Evolutionary conservation across 2,888 invertebrate genomes (phyloP).

Genomic region (Leucophora obtusa): DNA sequence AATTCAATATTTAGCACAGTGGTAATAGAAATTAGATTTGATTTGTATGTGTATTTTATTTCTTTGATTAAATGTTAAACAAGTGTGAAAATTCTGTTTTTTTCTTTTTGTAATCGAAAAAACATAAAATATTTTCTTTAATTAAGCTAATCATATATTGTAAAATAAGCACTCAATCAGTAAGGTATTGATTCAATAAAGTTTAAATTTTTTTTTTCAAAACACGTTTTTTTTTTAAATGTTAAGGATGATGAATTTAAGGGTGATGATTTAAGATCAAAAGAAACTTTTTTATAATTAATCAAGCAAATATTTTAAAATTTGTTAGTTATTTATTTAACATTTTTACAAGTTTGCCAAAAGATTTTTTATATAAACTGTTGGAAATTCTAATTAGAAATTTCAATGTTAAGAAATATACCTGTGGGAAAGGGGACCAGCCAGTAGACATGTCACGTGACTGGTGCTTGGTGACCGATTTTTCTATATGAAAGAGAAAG

Average conservation of each 20-base stretch:
- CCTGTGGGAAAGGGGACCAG: too few relatives aligned
- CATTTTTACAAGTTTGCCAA: too few relatives aligned
- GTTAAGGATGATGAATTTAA: neutral
- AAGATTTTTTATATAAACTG: too few relatives aligned
- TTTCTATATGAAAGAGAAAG: too few relatives aligned
- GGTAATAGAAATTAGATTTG: constrained; percentile 42
- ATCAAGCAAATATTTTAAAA: neutral
- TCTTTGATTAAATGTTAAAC: constrained; percentile 31
- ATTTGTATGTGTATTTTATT: constrained; percentile 2
- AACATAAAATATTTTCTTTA: neutral
- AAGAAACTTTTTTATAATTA: neutral
- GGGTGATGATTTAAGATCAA: neutral
- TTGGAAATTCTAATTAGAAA: too few relatives aligned
- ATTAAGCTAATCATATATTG: constrained; percentile 22
- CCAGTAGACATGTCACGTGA: too few relatives aligned
- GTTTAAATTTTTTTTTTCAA: neutral
- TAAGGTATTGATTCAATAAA: constrained; percentile 14
- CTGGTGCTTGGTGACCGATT: too few relatives aligned
- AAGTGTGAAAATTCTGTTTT: constrained; percentile 34
- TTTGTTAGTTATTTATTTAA: neutral
- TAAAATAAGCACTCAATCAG: constrained; percentile 15
- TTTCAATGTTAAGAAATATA: neutral
- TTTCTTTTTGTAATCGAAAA: too few relatives aligned
- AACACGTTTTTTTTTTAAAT: neutral
- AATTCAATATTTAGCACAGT: constrained; percentile 49